Conservation (phyloP, 2,797 vertebrate species). For the Characodon lateralis region DNA sequence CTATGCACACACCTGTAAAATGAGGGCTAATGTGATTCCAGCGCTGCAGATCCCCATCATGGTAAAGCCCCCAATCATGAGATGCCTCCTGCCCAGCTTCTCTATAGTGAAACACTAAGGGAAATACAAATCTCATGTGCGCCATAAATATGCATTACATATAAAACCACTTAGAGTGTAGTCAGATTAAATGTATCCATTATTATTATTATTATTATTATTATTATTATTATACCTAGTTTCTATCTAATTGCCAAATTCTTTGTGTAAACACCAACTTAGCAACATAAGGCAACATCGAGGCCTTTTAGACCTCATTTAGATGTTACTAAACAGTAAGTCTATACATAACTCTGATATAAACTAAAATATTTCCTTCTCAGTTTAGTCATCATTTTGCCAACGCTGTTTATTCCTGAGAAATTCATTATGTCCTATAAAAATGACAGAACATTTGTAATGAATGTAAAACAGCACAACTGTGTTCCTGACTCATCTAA, state of each 20-base stretch:
- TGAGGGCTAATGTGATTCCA: slow-evolving; percentile 86
- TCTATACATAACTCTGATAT: background rate
- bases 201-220: background rate
- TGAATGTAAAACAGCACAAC: background rate
- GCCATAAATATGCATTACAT: background rate
- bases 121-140: slow-evolving; percentile 15
- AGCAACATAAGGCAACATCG: background rate
- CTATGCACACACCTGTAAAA: slow-evolving; percentile 84
- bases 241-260: background rate
- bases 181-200: background rate
- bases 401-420: background rate
- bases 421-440: background rate
- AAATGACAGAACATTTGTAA: background rate
- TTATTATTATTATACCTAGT: background rate
- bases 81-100: slow-evolving; percentile 86
- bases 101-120: slow-evolving; percentile 90
- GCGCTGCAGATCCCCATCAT: slow-evolving; percentile 88
- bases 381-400: background rate
- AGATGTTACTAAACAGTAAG: background rate
- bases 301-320: background rate
- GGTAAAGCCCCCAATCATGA: slow-evolving; percentile 87
- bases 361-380: background rate
- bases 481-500: background rate
- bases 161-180: background rate
- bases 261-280: background rate